phyloP scores from a whole-genome alignment of 2,888 invertebrate genomes.

The Ischnus inquisitorius region DNA sequence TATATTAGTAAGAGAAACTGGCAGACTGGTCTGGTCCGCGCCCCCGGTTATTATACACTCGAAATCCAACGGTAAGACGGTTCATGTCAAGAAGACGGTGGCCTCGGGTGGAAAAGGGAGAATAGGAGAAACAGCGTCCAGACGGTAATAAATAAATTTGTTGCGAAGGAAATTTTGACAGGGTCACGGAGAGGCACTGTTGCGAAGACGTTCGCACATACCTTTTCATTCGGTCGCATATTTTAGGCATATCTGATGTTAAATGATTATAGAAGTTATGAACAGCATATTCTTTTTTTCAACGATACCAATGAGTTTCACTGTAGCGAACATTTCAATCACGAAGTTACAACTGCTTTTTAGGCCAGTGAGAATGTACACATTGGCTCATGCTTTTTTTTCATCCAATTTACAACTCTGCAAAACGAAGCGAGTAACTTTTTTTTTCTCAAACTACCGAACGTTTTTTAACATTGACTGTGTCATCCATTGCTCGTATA shows the following conservation, averaged over 20 bases:
- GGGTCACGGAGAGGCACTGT: conserved; percentile 63
- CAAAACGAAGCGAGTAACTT: conserved; percentile 21
- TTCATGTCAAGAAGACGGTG: conserved; percentile 53
- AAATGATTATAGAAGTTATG: too few relatives aligned
- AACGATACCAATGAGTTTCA: too few relatives aligned
- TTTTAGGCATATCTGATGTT: neutral
- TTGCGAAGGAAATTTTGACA: conserved; percentile 61
- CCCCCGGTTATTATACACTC: conserved; percentile 70
- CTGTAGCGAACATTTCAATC: too few relatives aligned
- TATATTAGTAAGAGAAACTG: conserved; percentile 65
- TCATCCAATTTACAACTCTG: neutral
- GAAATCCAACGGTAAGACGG: conserved; percentile 68
- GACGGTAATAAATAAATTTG: conserved; percentile 69
- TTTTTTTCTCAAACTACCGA: conserved; percentile 10
- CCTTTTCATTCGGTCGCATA: neutral
- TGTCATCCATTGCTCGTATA: neutral
- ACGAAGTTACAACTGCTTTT: too few relatives aligned
- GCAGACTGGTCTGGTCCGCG: conserved; percentile 65
- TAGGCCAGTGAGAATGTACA: too few relatives aligned
- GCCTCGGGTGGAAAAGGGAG: conserved; percentile 62
- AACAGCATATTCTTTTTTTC: too few relatives aligned
- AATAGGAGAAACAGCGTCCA: conserved; percentile 53
- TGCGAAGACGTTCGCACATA: neutral
- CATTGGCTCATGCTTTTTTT: neutral
- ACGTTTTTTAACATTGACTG: conserved; percentile 35